Evolutionary conservation across 1,140 invertebrate genomes (phyloP).

Genomic region (Drosophila hydei): DNA sequence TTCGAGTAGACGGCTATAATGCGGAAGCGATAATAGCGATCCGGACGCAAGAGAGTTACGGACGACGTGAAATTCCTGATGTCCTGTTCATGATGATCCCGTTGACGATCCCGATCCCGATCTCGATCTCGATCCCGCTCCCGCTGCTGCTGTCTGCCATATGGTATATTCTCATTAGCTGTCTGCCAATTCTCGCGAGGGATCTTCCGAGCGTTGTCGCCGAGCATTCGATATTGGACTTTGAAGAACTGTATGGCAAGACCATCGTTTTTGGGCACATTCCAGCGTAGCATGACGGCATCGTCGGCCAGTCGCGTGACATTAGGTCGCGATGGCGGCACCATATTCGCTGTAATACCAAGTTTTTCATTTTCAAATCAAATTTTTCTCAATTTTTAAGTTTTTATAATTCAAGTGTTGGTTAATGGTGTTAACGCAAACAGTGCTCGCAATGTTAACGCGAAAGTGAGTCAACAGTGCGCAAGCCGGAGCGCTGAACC

Average conservation of each 20-base stretch:
- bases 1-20: constrained; percentile 97
- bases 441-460: constrained; percentile 2
- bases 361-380: constrained; percentile 2
- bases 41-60: constrained; percentile 90
- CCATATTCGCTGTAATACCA: constrained; percentile 87
- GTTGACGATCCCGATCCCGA: constrained; percentile 32
- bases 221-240: constrained; percentile 84
- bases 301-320: constrained; percentile 93
- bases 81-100: constrained; percentile 33
- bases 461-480: constrained; percentile 6
- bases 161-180: constrained; percentile 91
- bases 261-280: constrained; percentile 91
- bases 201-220: constrained; percentile 60
- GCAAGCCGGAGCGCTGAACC: background rate
- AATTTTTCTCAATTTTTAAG: background rate
- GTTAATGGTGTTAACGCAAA: background rate
- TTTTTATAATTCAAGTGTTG: background rate
- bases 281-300: constrained; percentile 97
- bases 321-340: constrained; percentile 93
- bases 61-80: constrained; percentile 85
- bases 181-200: constrained; percentile 90
- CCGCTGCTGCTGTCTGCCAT: constrained; percentile 78
- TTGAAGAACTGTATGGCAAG: constrained; percentile 95
- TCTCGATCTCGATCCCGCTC: constrained; percentile 85
- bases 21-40: constrained; percentile 90